Evolutionary conservation across 2,113 vertebrate species (phyloP).

Genomic region (Amphiprion ocellaris): DNA sequence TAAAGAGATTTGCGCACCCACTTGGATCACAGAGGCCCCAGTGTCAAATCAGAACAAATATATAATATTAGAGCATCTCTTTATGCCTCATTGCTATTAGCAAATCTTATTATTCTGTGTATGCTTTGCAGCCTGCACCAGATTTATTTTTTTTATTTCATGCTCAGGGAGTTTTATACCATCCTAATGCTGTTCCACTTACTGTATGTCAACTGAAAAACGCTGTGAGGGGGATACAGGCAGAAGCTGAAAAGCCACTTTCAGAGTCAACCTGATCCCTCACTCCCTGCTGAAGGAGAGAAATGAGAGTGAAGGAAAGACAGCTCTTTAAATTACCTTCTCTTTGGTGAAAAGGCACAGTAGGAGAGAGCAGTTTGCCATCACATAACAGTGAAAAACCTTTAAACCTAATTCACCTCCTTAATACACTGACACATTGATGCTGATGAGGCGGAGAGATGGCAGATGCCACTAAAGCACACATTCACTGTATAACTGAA

Average conservation of each 20-base stretch:
- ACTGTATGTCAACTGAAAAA: slow-evolving; percentile 60
- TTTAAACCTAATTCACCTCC: slow-evolving; percentile 44
- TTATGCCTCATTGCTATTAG: slow-evolving; percentile 79
- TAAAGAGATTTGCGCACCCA: slow-evolving; percentile 73
- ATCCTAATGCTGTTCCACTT: slow-evolving; percentile 62
- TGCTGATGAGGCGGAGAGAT: slow-evolving; percentile 26
- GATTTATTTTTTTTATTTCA: slow-evolving; percentile 71
- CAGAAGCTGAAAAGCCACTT: slow-evolving; percentile 57
- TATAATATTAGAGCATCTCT: slow-evolving; percentile 72
- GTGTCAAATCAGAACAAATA: slow-evolving; percentile 74
- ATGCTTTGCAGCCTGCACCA: slow-evolving; percentile 53
- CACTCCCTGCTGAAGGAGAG: slow-evolving; percentile 29
- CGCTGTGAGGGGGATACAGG: slow-evolving; percentile 27
- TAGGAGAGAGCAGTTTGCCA: slow-evolving; percentile 24
- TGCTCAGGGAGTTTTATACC: slow-evolving; percentile 60
- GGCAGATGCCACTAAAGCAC: background rate
- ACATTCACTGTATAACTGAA: background rate
- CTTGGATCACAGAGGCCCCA: slow-evolving; percentile 54
- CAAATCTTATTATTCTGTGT: slow-evolving; percentile 75
- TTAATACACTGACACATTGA: slow-evolving; percentile 22
- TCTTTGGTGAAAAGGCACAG: slow-evolving; percentile 39
- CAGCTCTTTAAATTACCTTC: slow-evolving; percentile 51
- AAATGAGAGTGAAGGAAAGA: slow-evolving; percentile 38
- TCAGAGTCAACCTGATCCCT: slow-evolving; percentile 39
- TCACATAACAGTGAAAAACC: slow-evolving; percentile 24